Evolutionary conservation across 92 coral and sea anemone species (phyloP).

Genomic region (Zoanthus sociatus): DNA sequence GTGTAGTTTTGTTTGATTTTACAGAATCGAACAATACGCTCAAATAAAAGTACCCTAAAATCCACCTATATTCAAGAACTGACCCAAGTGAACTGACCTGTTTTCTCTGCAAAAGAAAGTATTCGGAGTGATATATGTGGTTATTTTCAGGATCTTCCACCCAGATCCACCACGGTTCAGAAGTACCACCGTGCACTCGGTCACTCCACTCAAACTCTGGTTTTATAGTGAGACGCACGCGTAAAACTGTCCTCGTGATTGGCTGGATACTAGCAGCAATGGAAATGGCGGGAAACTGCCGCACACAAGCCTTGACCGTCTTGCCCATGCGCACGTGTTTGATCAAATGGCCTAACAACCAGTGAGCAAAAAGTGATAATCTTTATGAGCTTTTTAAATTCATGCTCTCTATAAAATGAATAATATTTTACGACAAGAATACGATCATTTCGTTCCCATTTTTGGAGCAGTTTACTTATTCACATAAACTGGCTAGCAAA

Average conservation of each 20-base stretch:
- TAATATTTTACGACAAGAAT: too few species aligned
- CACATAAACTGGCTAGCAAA: too few species aligned
- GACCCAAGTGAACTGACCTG: conserved; percentile 67
- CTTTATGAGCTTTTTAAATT: not conserved
- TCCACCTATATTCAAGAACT: not conserved
- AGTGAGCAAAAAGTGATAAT: not conserved
- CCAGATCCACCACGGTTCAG: conserved; percentile 99
- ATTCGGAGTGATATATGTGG: conserved; percentile 96
- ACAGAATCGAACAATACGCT: too few species aligned
- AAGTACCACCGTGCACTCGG: conserved; percentile 90
- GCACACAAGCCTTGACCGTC: conserved; percentile 84
- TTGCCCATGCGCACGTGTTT: conserved; percentile 97
- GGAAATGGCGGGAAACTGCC: conserved; percentile 90
- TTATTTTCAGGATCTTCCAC: conserved; percentile 97
- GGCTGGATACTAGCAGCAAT: conserved; percentile 96
- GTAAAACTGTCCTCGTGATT: conserved; percentile 95
- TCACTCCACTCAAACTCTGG: conserved; percentile 98
- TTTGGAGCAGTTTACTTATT: too few species aligned
- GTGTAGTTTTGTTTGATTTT: too few species aligned
- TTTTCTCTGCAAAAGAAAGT: conserved; percentile 91
- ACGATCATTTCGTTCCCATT: too few species aligned
- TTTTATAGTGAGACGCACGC: conserved; percentile 92
- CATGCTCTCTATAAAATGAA: too few species aligned
- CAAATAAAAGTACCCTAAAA: not conserved
- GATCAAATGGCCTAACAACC: conserved; percentile 85